These are phyloP conservation scores for Sinonovacula constricta DNA, from an alignment of 1,140 invertebrate species.

Conservation along the genomic window DNA sequence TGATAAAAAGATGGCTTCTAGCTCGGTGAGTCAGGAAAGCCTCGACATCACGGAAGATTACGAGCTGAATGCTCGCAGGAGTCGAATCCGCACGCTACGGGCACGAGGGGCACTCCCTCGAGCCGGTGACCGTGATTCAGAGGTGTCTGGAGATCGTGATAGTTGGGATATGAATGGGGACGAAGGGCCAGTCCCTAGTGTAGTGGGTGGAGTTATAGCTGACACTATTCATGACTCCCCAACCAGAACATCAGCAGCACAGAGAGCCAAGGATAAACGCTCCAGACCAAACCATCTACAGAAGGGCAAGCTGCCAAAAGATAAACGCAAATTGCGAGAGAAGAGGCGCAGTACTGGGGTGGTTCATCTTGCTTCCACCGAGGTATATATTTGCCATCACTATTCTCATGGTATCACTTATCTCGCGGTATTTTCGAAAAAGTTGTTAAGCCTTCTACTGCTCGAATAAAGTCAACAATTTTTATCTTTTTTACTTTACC, in stretches of 20 bases:
- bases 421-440: too few species aligned
- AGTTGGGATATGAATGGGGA: slow-evolving; percentile 65
- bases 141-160: slow-evolving; percentile 44
- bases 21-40: slow-evolving; percentile 84
- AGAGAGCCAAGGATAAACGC: slow-evolving; percentile 79
- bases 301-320: slow-evolving; percentile 82
- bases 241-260: slow-evolving; percentile 76
- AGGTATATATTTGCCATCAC: slow-evolving; percentile 80
- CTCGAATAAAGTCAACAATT: too few species aligned
- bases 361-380: slow-evolving; percentile 83
- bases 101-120: slow-evolving; percentile 80
- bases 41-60: slow-evolving; percentile 82
- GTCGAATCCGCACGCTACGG: slow-evolving; percentile 81
- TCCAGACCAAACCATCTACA: slow-evolving; percentile 81
- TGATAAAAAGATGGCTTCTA: slow-evolving; percentile 83
- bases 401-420: too few species aligned
- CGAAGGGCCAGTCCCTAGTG: slow-evolving; percentile 48
- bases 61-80: slow-evolving; percentile 80
- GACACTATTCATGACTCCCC: slow-evolving; percentile 80
- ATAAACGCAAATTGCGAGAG: slow-evolving; percentile 83
- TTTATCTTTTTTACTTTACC: too few species aligned
- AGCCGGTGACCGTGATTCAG: slow-evolving; percentile 58
- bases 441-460: too few species aligned
- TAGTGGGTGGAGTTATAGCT: slow-evolving; percentile 31
- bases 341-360: slow-evolving; percentile 84